Evolutionary conservation across 2,113 vertebrate species (phyloP).

Genomic region (Caracal caracal): DNA sequence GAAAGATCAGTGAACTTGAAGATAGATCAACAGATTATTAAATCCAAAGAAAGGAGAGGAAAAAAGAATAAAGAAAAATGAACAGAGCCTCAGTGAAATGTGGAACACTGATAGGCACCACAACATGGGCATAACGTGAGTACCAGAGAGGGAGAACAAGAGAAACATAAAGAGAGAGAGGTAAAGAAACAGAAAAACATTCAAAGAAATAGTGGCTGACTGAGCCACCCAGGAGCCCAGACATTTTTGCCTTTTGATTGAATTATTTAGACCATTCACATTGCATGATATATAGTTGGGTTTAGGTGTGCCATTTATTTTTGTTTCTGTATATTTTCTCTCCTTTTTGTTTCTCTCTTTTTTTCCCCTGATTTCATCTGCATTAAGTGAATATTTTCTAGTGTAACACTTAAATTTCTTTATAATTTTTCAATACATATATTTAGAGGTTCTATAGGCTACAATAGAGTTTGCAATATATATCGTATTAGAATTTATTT

Average conservation of each 20-base stretch:
- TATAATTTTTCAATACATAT: neutral
- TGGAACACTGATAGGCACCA: neutral
- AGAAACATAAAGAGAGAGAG: neutral
- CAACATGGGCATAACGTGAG: neutral
- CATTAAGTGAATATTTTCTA: neutral
- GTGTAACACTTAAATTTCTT: neutral
- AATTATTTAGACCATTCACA: neutral
- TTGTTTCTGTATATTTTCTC: neutral
- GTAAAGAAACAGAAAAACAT: neutral
- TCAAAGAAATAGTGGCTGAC: neutral
- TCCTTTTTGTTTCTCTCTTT: neutral
- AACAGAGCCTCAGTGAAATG: neutral
- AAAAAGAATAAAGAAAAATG: neutral
- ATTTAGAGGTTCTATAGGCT: neutral
- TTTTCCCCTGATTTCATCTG: neutral
- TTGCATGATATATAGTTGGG: neutral
- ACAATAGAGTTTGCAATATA: neutral
- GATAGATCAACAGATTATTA: neutral
- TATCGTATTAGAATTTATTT: neutral
- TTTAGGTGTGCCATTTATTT: neutral
- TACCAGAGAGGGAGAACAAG: neutral
- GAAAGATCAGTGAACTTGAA: neutral
- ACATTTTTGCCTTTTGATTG: neutral
- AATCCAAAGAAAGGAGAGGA: neutral
- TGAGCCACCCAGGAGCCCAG: neutral